Conservation (phyloP, 1,140 invertebrate species). For the Drosophila trapezifrons region DNA sequence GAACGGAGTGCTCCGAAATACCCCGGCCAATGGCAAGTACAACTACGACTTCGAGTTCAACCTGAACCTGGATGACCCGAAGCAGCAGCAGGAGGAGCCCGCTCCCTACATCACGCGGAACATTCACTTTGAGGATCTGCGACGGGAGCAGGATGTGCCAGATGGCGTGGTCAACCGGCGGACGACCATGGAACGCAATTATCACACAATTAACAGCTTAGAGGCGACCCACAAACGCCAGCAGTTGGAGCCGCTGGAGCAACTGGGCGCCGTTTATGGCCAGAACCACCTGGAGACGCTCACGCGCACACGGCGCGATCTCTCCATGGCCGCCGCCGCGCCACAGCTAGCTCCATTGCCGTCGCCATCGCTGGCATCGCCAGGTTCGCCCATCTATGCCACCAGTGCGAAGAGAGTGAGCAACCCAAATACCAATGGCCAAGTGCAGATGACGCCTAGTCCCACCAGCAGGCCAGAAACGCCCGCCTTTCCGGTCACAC, state of each 20-base stretch:
- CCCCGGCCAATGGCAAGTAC: slow-evolving; percentile 58
- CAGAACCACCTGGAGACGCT: slow-evolving; percentile 72
- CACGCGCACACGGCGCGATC: slow-evolving; percentile 69
- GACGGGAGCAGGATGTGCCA: slow-evolving; percentile 65
- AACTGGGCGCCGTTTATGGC: slow-evolving; percentile 65
- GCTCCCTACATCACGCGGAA: slow-evolving; percentile 66
- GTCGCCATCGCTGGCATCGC: slow-evolving; percentile 14
- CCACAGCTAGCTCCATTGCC: slow-evolving; percentile 31
- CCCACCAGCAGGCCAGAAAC: slow-evolving; percentile 89
- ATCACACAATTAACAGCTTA: slow-evolving; percentile 81
- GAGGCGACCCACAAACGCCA: slow-evolving; percentile 38
- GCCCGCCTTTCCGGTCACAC: slow-evolving; percentile 94
- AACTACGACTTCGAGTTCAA: slow-evolving; percentile 81
- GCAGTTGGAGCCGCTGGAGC: slow-evolving; percentile 37
- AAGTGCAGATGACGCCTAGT: slow-evolving; percentile 73
- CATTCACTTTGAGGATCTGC: slow-evolving; percentile 49
- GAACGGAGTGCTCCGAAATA: slow-evolving; percentile 18
- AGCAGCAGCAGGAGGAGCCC: slow-evolving; percentile 44
- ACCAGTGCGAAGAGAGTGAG: slow-evolving; percentile 62
- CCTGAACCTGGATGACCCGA: slow-evolving; percentile 66
- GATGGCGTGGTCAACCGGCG: slow-evolving; percentile 64
- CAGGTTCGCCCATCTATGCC: slow-evolving; percentile 79
- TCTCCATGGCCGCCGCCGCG: slow-evolving; percentile 35
- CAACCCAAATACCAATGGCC: slow-evolving; percentile 68
- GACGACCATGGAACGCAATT: slow-evolving; percentile 79